Base-by-base conservation (phyloP, 2,797 vertebrate genomes). In the Falco cherrug region DNA sequence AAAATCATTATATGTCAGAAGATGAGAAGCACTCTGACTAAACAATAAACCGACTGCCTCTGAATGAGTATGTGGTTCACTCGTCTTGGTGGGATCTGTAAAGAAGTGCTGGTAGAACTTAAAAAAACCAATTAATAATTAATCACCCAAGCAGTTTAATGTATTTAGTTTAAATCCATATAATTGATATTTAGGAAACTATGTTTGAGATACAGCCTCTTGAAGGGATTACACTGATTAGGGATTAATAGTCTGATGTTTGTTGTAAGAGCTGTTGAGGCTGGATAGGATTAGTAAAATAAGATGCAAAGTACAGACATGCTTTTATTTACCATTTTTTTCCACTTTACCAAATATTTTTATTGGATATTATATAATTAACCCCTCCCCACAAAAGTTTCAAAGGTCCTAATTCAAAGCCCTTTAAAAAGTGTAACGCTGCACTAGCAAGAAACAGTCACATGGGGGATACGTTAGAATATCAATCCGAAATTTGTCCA, bases 191-290 rank as follows among this genome's bases (percentile, higher is more conserved):
- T 97, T 97, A 97, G 89, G 77, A 97, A 97, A 97, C 70, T 94
- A 80, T 74, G 83, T 94, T 86, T 94, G 86, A 97, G 94, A 97
- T 84, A 87, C 47, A 95, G 89, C 86, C 93, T 96, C 96, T 98
- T 98, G 97, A 98, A 96, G 82, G 96, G 95, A 98, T 97, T 97
- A 97, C 84, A 94, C 91, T 95, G 94, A 95, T 97, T 94, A 94
- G 96, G 97, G 97, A 98, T 98, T 98, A 98, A 95, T 90, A 97
- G 93, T 96, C 95, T 98, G 95, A 97, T 96, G 84, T 97, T 96
- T 95, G 87, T 94, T 97, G 69, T 96, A 96, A 98, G 89, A 95
- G 93, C 93, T 96, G 87, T 92, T 95, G 90, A 96, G 87, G 95
- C 67, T 95, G 79, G 67, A 95, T 84, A 93, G 92, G 89, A 97